Evolutionary conservation across 2,888 invertebrate genomes (phyloP), one percentile per base, ranked within the genome.

Genomic region (Orchesellides sinensis): DNA sequence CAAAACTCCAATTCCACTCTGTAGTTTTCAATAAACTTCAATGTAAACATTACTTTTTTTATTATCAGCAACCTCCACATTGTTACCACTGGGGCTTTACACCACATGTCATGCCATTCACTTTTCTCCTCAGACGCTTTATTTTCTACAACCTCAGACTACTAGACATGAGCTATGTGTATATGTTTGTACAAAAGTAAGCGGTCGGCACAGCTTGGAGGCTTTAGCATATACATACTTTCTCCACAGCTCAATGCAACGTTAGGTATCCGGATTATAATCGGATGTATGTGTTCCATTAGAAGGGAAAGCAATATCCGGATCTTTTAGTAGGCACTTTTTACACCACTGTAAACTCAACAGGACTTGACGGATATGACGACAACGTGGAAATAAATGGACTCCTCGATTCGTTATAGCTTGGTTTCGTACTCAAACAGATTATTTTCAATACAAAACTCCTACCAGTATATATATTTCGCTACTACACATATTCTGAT

Each of bases 301-400:
- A 73, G 66, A 81, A 65, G 59, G 52, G 80, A 73, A 81, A 65
- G 80, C 73, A 72, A 80, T 75, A 74, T 78, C 78, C 83, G 79
- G 77, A 77, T 77, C 69, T 69, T 63, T 77, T 45, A 19, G 65
- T 74, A 74, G 74, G 63, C 74, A 74, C 23, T 52, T 32, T 65
- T 74, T 74, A 52, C 59, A 59, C 65, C 65, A 35, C 32, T 74
- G 59, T 66, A 56, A 75, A 77, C 68, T 61, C 47, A 14, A 61
- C 59, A 68, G 59, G 52, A 68, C 63, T 83, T 82, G 81, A 82
- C 83, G 85, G 83, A 85, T 83, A 61, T 78, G 85, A 82, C 75
- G 79, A 75, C 75, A 83, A 77, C 79, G 75, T 75, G 74, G 61
- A 73, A 77, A 75, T 83, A 83, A 77, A 75, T 69, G 54, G 65